Percentiles rank a stretch among this genome's conserved stretches.
Evolutionary conservation across 2,113 vertebrate genomes (phyloP).

Genomic region (Sturnira hondurensis): DNA sequence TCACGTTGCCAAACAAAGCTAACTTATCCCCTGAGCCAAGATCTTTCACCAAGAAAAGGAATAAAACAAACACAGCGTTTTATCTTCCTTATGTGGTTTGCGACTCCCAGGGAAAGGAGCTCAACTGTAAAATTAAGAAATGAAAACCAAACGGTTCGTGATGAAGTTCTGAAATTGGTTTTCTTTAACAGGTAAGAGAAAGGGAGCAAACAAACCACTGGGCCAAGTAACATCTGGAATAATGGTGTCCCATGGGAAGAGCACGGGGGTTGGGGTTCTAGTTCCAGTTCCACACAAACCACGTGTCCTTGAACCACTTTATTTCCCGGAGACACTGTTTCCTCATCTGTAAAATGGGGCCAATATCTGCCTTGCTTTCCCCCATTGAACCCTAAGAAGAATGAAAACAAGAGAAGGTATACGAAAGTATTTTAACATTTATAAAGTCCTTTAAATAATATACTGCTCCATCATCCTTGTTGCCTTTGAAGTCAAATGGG

Average conservation of each 20-base stretch:
- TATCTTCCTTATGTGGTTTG: constrained; percentile 68
- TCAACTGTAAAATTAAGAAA: constrained; percentile 71
- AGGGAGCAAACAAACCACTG: background rate
- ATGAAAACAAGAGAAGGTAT: background rate
- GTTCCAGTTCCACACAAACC: background rate
- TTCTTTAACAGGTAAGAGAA: constrained; percentile 54
- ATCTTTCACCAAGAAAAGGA: constrained; percentile 62
- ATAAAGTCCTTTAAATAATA: background rate
- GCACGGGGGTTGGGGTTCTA: background rate
- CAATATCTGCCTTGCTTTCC: background rate
- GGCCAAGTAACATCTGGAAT: background rate
- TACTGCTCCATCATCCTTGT: background rate
- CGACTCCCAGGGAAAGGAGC: constrained; percentile 42
- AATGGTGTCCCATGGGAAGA: background rate
- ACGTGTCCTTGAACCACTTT: background rate
- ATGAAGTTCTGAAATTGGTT: constrained; percentile 30
- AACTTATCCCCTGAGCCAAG: constrained; percentile 43
- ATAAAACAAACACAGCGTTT: constrained; percentile 62
- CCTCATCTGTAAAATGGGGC: background rate
- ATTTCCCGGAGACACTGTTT: background rate
- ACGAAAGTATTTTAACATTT: background rate
- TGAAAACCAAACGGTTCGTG: constrained; percentile 60
- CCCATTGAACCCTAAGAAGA: background rate
- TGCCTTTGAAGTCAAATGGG: background rate
- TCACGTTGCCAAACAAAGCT: constrained; percentile 50